Evolutionary conservation across 53 echinoderm and acorn worm species (phyloP), one percentile per base, ranked within the genome.

Genomic region (Holothuria scabra): DNA sequence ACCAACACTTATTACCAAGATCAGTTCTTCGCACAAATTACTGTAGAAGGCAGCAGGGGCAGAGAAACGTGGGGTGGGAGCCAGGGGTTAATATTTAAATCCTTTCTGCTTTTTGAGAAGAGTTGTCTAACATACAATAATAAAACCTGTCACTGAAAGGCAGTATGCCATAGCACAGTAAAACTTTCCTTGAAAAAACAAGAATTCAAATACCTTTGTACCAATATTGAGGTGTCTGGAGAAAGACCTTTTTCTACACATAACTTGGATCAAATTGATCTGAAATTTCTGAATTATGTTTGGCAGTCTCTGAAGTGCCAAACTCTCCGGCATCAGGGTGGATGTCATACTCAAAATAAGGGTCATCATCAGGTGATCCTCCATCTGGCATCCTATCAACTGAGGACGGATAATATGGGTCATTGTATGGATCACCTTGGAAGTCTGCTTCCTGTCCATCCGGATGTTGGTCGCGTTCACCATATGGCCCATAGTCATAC

Each of bases 261-360:
- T 78, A 78, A 31, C 78, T 78, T 23, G 78, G 78, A 46, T 78
- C 78, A 78, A 59, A 78, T n/a, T n/a, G 57, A 7, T 78, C 78
- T 30, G 78, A 58, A 49, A 59, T 30, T 0, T 78, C 78, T 19
- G 28, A 12, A 8, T 78, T 26, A 30, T 16, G 19, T 52, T 78
- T 78, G 13, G 52, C 30, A 12, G 76, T 14, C 21, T 21, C 28
- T 8, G 52, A 16, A 18, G 16, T 52, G 28, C 56, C 78, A 56
- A 56, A 78, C 56, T 78, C 57, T 13, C n/a, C 64, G 25, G 64
- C 30, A 16, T 78, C 78, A 24, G 78, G 57, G 19, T 57, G 49
- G 0, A 78, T 78, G 78, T 58, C 58, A 28, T 56, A 78, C 16
- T 31, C 56, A 56, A 30, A 56, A 31, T 59, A 78, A 31, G 34